Conservation (phyloP, 1,140 invertebrate species). For the Drosophila parabipectinata region DNA sequence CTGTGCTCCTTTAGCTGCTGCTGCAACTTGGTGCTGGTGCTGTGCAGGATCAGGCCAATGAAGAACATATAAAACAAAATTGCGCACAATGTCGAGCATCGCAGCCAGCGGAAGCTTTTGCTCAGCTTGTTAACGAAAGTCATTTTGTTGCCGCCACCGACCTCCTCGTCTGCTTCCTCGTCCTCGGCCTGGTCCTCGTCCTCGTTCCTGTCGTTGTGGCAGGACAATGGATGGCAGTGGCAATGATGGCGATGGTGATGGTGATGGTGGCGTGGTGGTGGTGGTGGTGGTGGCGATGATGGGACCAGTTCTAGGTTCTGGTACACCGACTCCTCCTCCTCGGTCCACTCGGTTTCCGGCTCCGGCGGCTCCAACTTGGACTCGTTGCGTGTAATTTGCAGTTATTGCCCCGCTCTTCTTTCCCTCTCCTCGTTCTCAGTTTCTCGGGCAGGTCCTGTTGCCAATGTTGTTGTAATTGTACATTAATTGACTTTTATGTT, state of each 20-base stretch:
- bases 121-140: constrained; percentile 83
- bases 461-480: constrained; percentile 71
- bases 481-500: constrained; percentile 82
- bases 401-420: constrained; percentile 47
- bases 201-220: constrained; percentile 11
- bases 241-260: constrained; percentile 30
- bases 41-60: constrained; percentile 82
- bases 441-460: constrained; percentile 26
- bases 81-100: constrained; percentile 82
- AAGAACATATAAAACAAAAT: constrained; percentile 84
- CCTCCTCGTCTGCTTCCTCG: neutral
- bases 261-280: constrained; percentile 5
- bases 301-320: constrained; percentile 43
- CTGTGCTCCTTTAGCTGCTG: constrained; percentile 54
- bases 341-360: constrained; percentile 46
- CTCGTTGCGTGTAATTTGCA: constrained; percentile 75
- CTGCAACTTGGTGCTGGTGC: constrained; percentile 78
- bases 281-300: constrained; percentile 32
- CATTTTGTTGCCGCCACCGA: constrained; percentile 64
- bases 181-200: constrained; percentile 2
- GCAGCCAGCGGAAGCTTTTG: constrained; percentile 82
- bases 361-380: constrained; percentile 51
- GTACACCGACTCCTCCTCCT: constrained; percentile 38
- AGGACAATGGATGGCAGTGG: constrained; percentile 44
- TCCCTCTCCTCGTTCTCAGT: neutral